phyloP scores from a whole-genome alignment of 23 tunicate genomes.

The Halocynthia aurantium region DNA sequence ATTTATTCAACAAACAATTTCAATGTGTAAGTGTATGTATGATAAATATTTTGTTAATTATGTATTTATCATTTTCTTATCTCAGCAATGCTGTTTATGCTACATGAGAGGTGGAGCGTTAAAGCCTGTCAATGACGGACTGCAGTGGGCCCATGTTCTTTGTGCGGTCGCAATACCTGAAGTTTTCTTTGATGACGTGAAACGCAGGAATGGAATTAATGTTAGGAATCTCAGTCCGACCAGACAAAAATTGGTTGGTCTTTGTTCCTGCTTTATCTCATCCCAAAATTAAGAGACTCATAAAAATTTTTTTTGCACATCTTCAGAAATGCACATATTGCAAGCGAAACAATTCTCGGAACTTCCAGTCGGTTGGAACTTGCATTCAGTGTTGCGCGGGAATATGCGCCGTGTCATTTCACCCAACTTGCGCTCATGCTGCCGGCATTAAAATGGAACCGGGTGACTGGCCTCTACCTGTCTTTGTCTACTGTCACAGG shows the following conservation, averaged over 20 bases:
- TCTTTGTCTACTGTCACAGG: slow-evolving; percentile 63
- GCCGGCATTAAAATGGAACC: slow-evolving; percentile 65
- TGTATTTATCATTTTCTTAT: slow-evolving; percentile 2
- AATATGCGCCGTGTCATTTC: slow-evolving; percentile 56
- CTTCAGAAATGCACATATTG: slow-evolving; percentile 77
- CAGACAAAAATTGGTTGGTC: slow-evolving; percentile 50
- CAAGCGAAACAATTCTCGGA: neutral
- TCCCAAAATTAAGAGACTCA: neutral
- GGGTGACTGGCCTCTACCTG: slow-evolving; percentile 83
- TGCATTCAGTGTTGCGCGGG: slow-evolving; percentile 78
- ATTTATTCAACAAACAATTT: neutral
- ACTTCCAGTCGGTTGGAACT: slow-evolving; percentile 26
- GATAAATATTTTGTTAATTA: neutral
- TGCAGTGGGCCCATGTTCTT: slow-evolving; percentile 71
- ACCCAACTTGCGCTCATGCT: slow-evolving; percentile 71
- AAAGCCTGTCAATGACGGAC: slow-evolving; percentile 46
- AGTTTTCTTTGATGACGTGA: slow-evolving; percentile 58
- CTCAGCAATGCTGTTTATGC: slow-evolving; percentile 61
- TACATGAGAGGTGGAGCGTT: slow-evolving; percentile 65
- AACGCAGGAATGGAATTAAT: slow-evolving; percentile 39
- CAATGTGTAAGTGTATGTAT: neutral
- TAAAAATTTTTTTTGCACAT: neutral
- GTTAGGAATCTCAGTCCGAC: slow-evolving; percentile 34
- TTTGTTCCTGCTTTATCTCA: too few species aligned
- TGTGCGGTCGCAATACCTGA: slow-evolving; percentile 84